Percentiles rank a stretch among this genome's conserved stretches.
Evolutionary conservation across 23 tunicate genomes (phyloP).

Genomic region (Styela clava): DNA sequence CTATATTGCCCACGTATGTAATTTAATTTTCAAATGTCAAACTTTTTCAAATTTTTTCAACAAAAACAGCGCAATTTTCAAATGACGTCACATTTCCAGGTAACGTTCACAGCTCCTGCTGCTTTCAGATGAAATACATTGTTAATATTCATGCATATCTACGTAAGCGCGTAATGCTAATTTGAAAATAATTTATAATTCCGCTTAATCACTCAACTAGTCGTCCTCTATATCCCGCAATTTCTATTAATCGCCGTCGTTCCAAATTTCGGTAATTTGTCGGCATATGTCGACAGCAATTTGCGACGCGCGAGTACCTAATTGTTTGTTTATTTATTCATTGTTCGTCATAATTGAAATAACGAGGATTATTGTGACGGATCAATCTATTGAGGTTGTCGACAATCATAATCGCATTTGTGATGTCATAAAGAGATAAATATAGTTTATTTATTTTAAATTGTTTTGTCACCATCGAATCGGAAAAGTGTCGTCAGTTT

Average conservation of each 20-base stretch:
- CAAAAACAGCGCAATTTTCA: no score
- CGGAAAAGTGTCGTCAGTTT: slow-evolving; percentile 10
- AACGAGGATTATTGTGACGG: slow-evolving; percentile 17
- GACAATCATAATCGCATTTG: slow-evolving; percentile 28
- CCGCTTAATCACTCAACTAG: background rate
- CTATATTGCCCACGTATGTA: no score
- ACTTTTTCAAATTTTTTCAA: no score
- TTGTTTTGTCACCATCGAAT: background rate
- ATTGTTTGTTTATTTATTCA: background rate
- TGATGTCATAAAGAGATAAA: slow-evolving; percentile 31
- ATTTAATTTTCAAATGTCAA: no score
- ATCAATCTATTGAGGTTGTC: slow-evolving; percentile 8
- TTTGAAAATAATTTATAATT: background rate
- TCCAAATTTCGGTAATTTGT: background rate
- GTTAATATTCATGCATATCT: no score
- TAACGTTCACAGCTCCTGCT: no score
- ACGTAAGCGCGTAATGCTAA: no score
- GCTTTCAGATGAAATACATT: no score
- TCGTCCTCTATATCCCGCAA: background rate
- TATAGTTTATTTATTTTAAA: background rate
- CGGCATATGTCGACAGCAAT: slow-evolving; percentile 6
- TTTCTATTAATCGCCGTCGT: background rate
- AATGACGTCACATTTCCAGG: no score
- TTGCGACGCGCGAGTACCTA: background rate
- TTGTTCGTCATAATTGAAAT: slow-evolving; percentile 20